phyloP scores from a whole-genome alignment of 2,113 vertebrate genomes.

The Percopsis transmontana region DNA sequence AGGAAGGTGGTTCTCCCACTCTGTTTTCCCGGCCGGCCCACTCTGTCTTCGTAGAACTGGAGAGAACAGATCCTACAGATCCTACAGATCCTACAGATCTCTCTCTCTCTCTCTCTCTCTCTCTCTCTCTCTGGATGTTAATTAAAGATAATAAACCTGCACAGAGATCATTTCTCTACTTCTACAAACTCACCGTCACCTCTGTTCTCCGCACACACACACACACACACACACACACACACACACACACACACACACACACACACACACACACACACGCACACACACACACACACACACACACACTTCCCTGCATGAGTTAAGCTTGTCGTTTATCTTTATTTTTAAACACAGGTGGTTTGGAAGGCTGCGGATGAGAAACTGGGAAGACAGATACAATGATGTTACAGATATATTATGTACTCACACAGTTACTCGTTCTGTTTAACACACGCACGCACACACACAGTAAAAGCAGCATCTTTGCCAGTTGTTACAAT shows the following conservation, averaged over 20 bases:
- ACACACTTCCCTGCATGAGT: slow-evolving; percentile 37
- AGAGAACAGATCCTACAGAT: slow-evolving; percentile 56
- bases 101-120: slow-evolving; percentile 37
- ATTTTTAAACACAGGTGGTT: slow-evolving; percentile 75
- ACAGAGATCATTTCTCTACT: slow-evolving; percentile 66
- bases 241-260: slow-evolving; percentile 12
- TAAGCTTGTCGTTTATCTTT: slow-evolving; percentile 65
- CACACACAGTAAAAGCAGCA: not conserved
- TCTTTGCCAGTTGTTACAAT: not conserved
- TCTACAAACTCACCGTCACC: slow-evolving; percentile 68
- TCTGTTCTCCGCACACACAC: slow-evolving; percentile 51
- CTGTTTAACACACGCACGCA: not conserved
- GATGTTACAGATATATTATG: slow-evolving; percentile 44
- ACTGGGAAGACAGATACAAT: slow-evolving; percentile 52
- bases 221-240: slow-evolving; percentile 37
- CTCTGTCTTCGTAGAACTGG: slow-evolving; percentile 25
- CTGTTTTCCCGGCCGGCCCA: slow-evolving; percentile 8
- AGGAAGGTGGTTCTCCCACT: slow-evolving; percentile 3
- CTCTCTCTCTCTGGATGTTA: slow-evolving; percentile 48
- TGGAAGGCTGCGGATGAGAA: slow-evolving; percentile 53
- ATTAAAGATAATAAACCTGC: slow-evolving; percentile 77
- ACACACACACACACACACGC: slow-evolving; percentile 16
- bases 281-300: slow-evolving; percentile 29
- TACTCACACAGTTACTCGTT: slow-evolving; percentile 16
- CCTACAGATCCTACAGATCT: slow-evolving; percentile 65